Evolutionary conservation across 2,888 invertebrate genomes (phyloP).

Genomic region (Sericinus montela): DNA sequence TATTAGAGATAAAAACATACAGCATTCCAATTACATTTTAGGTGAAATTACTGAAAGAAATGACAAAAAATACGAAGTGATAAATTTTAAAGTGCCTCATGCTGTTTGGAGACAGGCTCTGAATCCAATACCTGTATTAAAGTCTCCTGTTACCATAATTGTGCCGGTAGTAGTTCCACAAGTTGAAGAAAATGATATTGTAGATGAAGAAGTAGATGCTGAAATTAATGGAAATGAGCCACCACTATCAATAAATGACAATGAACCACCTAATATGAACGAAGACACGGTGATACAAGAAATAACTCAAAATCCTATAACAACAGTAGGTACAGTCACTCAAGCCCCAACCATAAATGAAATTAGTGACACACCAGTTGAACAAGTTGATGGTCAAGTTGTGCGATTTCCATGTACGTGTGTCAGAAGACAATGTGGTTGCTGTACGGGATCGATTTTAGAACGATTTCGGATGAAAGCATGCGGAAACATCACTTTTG

Average conservation of each 20-base stretch:
- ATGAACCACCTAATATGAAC: constrained; percentile 19
- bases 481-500: constrained; percentile 88
- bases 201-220: constrained; percentile 32
- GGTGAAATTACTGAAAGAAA: constrained; percentile 35
- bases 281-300: constrained; percentile 33
- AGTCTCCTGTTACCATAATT: constrained; percentile 60
- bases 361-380: constrained; percentile 29
- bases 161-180: constrained; percentile 61
- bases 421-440: constrained; percentile 81
- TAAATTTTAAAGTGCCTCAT: constrained; percentile 54
- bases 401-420: constrained; percentile 81
- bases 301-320: constrained; percentile 27
- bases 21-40: constrained; percentile 26
- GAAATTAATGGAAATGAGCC: constrained; percentile 36
- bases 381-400: constrained; percentile 63
- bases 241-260: constrained; percentile 34
- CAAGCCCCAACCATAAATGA: constrained; percentile 42
- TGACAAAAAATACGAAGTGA: constrained; percentile 50
- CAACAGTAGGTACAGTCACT: constrained; percentile 31
- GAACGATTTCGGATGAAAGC: constrained; percentile 84
- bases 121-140: constrained; percentile 57
- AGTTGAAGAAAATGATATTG: constrained; percentile 32
- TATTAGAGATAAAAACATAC: no score
- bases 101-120: constrained; percentile 58
- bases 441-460: constrained; percentile 83